Base-by-base conservation (phyloP, 1,140 invertebrate genomes). In the Drosophila nikananu region DNA sequence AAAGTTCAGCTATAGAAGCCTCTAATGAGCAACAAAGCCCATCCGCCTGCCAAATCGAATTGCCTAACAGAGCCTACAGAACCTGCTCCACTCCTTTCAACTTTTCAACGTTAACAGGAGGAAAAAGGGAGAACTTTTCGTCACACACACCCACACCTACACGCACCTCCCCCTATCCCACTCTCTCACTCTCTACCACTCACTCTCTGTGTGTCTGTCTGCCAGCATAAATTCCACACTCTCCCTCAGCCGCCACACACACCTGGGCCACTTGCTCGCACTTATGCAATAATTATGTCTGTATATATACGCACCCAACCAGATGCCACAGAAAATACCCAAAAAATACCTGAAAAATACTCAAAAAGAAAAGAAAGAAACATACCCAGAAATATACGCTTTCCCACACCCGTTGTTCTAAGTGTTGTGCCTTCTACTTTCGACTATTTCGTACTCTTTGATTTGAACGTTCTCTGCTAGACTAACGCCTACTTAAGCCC, bases 261-360 rank as follows among this genome's bases (percentile, higher is more conserved):
- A 81, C 80, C 80, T 65, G 73, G 59, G 59, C 55, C 77, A 75
- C 63, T 79, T 54, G 60, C 79, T 78, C 65, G 76, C 67, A 86
- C 81, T 64, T 77, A 42, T 78, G 63, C 75, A 68, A 83, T 77
- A 80, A 80, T 64, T 64, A 65, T 86, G 61, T 80, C 58, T 89
- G 62, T 89, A 73, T 82, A 62, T 51, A 71, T 51, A 66, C 58
- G 37, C 37, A 48, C 62, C 37, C 63, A 30, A 48, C 35, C 68
- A 49, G 30, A 39, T n/a, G 35, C 27, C 37, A 27, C 67, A 44
- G 30, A 54, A 49, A 72, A 55, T 23, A 32, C n/a, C 13, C 12
- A 19, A 15, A 32, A 46, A 19, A 39, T 30, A 21, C 19, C 30
- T 23, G n/a, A 21, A 44, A 52, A 19, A 51, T 13, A 37, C 12